These are phyloP conservation scores for Capromys pilorides DNA, from an alignment of 2,797 vertebrate genomes.

Conservation along the genomic window DNA sequence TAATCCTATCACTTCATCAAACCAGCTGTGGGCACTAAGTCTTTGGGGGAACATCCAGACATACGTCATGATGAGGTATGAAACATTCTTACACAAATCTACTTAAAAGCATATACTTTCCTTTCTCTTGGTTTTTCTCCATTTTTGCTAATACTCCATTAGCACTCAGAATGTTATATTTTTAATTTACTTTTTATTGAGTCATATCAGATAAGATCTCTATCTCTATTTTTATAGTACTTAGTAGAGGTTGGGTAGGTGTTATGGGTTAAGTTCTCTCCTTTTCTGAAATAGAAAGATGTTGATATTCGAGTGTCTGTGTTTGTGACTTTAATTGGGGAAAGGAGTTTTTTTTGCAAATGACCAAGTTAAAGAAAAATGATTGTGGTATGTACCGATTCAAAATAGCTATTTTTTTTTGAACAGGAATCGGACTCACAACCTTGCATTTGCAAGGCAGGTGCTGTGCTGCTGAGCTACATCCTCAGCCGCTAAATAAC, in stretches of 20 bases:
- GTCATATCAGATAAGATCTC: background rate
- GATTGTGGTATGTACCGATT: background rate
- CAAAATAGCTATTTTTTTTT: background rate
- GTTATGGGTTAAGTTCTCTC: background rate
- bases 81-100: constrained; percentile 1
- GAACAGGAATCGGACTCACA: too few relatives aligned
- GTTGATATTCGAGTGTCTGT: background rate
- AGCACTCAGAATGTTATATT: background rate
- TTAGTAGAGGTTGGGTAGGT: background rate
- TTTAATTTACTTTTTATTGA: constrained; percentile 2
- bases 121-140: background rate
- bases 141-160: background rate
- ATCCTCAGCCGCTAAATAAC: background rate
- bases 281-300: background rate
- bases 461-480: too few relatives aligned
- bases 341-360: background rate
- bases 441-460: too few relatives aligned
- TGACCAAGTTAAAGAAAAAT: background rate
- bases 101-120: background rate
- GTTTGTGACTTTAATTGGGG: background rate
- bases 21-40: background rate
- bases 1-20: background rate
- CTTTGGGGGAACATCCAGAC: background rate
- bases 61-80: background rate
- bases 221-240: background rate